A percentile compares a stretch with the other conserved stretches of the same genome.
phyloP scores from a whole-genome alignment of 2,888 invertebrate genomes.

The Odontothrips loti region DNA sequence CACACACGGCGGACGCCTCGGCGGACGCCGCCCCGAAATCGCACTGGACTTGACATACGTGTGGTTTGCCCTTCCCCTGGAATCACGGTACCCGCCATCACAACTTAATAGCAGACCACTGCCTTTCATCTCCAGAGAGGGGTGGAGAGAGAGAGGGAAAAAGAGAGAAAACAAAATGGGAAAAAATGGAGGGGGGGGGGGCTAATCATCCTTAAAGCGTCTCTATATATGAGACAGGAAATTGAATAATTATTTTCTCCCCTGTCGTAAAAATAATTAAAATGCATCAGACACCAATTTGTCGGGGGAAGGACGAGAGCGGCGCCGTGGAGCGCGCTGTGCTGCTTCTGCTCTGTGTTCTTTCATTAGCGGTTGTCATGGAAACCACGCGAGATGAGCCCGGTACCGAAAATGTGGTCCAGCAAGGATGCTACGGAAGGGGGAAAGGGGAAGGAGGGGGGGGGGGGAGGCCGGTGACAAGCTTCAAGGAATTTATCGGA shows the following conservation, averaged over 20 bases:
- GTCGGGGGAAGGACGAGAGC: not conserved
- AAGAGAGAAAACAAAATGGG: not conserved
- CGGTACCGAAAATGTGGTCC: not conserved
- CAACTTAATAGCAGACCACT: slow-evolving; percentile 17
- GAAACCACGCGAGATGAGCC: slow-evolving; percentile 16
- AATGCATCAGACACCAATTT: slow-evolving; percentile 26
- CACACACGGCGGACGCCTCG: too few relatives aligned
- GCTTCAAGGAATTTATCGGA: slow-evolving; percentile 25
- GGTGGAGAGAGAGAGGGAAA: not conserved
- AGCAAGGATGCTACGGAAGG: not conserved
- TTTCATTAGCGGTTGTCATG: slow-evolving; percentile 24
- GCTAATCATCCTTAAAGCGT: slow-evolving; percentile 20
- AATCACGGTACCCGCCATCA: slow-evolving; percentile 9
- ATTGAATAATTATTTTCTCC: slow-evolving; percentile 25
- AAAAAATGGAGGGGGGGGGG: not conserved
- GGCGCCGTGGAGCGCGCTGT: not conserved
- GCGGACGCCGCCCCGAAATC: too few relatives aligned
- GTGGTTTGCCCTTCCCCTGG: not conserved
- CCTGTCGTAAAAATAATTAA: slow-evolving; percentile 25
- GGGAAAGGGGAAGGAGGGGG: not conserved
- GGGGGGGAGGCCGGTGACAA: not conserved
- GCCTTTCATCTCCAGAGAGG: not conserved
- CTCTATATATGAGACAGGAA: slow-evolving; percentile 26
- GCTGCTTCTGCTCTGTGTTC: slow-evolving; percentile 9
- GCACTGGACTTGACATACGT: not conserved